A percentile compares a stretch with the other conserved stretches of the same genome.
phyloP scores from a whole-genome alignment of 1,140 invertebrate species.

The Micrasema longulum region DNA sequence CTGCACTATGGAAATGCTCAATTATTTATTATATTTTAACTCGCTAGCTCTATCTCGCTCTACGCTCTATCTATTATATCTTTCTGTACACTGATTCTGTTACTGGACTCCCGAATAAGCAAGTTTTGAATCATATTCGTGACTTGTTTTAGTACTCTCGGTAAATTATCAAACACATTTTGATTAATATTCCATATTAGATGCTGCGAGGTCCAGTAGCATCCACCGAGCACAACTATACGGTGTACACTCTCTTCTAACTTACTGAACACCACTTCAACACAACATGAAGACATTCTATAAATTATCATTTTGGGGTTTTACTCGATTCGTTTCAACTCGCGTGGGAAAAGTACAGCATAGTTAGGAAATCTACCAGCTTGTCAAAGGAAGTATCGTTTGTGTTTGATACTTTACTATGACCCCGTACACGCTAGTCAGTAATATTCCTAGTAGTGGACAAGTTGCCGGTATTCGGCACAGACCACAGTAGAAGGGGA shows the following conservation, averaged over 20 bases:
- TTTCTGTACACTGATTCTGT: slow-evolving; percentile 55
- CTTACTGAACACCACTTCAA: slow-evolving; percentile 55
- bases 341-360: too few species aligned
- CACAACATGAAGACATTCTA: slow-evolving; percentile 47
- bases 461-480: background rate
- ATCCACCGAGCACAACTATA: slow-evolving; percentile 67
- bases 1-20: slow-evolving; percentile 71
- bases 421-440: background rate
- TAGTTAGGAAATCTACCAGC: too few species aligned
- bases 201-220: slow-evolving; percentile 48
- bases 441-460: background rate
- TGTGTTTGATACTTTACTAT: background rate
- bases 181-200: slow-evolving; percentile 10
- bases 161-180: background rate
- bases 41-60: slow-evolving; percentile 54
- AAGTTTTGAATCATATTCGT: slow-evolving; percentile 28
- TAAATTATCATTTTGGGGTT: background rate
- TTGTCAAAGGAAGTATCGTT: too few species aligned
- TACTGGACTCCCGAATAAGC: slow-evolving; percentile 49
- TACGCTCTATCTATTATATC: slow-evolving; percentile 54
- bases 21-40: slow-evolving; percentile 57
- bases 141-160: slow-evolving; percentile 1
- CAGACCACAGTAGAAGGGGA: slow-evolving; percentile 10
- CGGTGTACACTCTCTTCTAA: slow-evolving; percentile 65
- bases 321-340: too few species aligned